A percentile compares a stretch with the other conserved stretches of the same genome.
These are phyloP conservation scores for Ariopsis seemanni DNA, from an alignment of 2,113 vertebrate genomes.

Conservation along the genomic window DNA sequence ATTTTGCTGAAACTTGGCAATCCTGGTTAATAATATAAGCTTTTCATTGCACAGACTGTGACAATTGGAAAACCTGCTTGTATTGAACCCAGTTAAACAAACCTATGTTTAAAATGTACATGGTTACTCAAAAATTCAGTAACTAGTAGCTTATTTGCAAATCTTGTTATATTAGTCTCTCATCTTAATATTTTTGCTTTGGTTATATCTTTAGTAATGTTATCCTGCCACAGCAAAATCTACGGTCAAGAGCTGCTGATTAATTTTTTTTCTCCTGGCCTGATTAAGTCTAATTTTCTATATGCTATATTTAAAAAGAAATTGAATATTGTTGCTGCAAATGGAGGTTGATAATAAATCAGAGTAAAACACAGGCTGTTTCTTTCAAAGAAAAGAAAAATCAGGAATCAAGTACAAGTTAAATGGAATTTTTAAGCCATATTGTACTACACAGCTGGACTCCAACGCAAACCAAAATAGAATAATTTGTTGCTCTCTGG, in stretches of 20 bases:
- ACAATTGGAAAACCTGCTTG: background rate
- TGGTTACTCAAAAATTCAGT: background rate
- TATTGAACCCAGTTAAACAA: background rate
- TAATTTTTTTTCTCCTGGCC: no score
- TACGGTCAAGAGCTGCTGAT: background rate
- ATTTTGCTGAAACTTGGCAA: background rate
- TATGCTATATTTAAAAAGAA: background rate
- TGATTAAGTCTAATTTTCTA: background rate
- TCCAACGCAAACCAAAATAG: background rate
- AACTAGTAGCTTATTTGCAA: background rate
- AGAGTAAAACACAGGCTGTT: background rate
- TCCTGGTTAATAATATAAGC: background rate
- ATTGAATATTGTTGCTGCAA: background rate
- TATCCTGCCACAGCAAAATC: background rate
- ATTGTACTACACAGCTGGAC: conserved; percentile 11
- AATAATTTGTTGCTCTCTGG: conserved; percentile 28
- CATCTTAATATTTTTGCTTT: background rate
- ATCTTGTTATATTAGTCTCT: background rate
- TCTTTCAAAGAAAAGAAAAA: conserved; percentile 7
- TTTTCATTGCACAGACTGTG: background rate
- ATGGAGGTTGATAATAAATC: background rate
- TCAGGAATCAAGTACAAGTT: background rate
- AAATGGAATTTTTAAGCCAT: background rate
- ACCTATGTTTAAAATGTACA: background rate
- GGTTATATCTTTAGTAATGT: background rate